phyloP scores from a whole-genome alignment of 1,140 invertebrate genomes.

The Homalodisca vitripennis region DNA sequence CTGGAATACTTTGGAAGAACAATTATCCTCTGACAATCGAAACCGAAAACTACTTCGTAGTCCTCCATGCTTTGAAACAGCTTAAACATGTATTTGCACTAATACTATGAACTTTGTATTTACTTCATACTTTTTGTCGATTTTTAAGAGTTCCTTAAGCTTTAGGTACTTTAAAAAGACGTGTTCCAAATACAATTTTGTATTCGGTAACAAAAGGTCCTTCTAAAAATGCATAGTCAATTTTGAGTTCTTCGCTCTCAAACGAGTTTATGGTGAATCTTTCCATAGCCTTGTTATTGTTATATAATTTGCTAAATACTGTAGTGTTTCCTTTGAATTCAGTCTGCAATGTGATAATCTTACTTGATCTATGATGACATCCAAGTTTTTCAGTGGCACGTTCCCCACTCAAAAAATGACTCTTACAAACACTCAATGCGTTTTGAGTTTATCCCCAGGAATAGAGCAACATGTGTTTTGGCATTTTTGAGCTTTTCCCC shows the following conservation, averaged over 20 bases:
- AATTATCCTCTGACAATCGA: conserved; percentile 49
- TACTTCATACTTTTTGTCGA: neutral
- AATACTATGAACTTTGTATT: conserved; percentile 6
- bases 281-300: conserved; percentile 6
- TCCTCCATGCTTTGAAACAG: neutral
- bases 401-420: conserved; percentile 1
- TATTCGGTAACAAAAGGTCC: conserved; percentile 6
- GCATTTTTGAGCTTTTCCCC: neutral
- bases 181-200: conserved; percentile 10
- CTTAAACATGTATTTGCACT: conserved; percentile 15
- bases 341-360: neutral
- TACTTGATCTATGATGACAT: neutral
- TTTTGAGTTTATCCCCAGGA: neutral
- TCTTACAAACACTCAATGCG: neutral
- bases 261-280: neutral
- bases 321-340: neutral
- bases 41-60: conserved; percentile 37
- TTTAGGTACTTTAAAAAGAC: conserved; percentile 20
- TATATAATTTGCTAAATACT: conserved; percentile 6
- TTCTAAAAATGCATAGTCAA: conserved; percentile 20
- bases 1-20: conserved; percentile 42
- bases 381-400: neutral
- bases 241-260: neutral
- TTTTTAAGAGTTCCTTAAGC: conserved; percentile 10
- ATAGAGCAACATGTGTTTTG: neutral